A percentile compares a stretch with the other conserved stretches of the same genome.
phyloP scores from a whole-genome alignment of 1,140 invertebrate genomes.

The Rhagoletis zephyria region DNA sequence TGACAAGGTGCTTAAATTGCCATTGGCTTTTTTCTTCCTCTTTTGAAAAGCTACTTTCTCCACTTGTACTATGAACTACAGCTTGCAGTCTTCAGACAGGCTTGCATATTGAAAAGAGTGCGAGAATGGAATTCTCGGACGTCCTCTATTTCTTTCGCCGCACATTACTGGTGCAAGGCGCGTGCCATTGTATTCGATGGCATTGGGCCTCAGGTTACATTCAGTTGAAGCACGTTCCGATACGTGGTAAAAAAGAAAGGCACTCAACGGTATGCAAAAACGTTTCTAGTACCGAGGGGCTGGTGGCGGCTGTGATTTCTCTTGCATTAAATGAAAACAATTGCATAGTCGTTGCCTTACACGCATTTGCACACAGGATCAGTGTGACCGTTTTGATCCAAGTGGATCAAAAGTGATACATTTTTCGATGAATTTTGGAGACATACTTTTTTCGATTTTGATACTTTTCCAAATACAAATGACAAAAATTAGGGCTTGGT shows the following conservation, averaged over 20 bases:
- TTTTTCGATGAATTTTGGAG: too few species aligned
- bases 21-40: not conserved
- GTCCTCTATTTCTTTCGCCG: not conserved
- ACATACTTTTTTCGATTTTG: too few species aligned
- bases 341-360: not conserved
- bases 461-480: too few species aligned
- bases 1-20: conserved; percentile 18
- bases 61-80: not conserved
- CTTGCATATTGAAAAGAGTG: not conserved
- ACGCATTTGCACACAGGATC: not conserved
- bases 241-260: too few species aligned
- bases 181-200: not conserved
- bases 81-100: not conserved
- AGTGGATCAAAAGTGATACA: too few species aligned
- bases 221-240: too few species aligned
- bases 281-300: not conserved
- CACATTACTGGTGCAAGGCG: not conserved
- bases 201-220: not conserved
- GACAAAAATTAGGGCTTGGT: too few species aligned
- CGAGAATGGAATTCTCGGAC: not conserved
- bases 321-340: conserved; percentile 43
- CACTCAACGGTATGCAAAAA: not conserved
- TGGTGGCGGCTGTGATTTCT: not conserved
- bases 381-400: too few species aligned
- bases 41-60: not conserved